phyloP scores from a whole-genome alignment of 2,113 vertebrate genomes.

The Microtus richardsoni region DNA sequence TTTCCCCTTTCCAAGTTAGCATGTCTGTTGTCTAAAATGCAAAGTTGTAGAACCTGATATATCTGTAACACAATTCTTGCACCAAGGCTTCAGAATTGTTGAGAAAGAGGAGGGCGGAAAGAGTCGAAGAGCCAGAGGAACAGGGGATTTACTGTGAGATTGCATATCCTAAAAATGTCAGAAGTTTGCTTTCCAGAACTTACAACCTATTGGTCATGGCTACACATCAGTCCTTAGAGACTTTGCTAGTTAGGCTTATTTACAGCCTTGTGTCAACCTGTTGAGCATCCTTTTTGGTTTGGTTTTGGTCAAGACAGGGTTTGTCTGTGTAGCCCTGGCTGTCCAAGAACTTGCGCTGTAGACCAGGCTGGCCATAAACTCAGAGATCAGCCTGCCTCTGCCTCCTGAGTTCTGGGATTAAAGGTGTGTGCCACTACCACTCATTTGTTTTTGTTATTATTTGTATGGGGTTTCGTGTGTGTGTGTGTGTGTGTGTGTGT shows the following conservation, averaged over 20 bases:
- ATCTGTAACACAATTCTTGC: not conserved
- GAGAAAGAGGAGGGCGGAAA: not conserved
- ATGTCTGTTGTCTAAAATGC: not conserved
- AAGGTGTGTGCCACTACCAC: not conserved
- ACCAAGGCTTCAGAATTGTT: not conserved
- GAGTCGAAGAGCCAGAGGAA: not conserved
- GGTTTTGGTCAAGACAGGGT: not conserved
- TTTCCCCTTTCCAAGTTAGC: not conserved
- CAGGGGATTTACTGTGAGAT: not conserved
- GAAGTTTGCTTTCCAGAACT: not conserved
- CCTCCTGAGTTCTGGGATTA: not conserved
- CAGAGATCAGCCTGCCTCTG: not conserved
- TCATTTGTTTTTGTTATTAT: not conserved
- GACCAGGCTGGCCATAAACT: not conserved
- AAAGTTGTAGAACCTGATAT: not conserved
- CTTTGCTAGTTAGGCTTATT: slow-evolving; percentile 40
- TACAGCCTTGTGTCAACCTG: not conserved
- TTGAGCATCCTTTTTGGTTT: not conserved
- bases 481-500: not conserved
- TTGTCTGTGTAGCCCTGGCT: not conserved
- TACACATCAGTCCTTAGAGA: not conserved
- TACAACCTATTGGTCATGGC: too few relatives aligned
- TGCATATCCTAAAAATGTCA: not conserved
- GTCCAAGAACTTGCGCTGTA: not conserved
- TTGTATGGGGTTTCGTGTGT: not conserved